Evolutionary conservation across 2,797 vertebrate genomes (phyloP), one percentile per base, ranked within the genome.

Genomic region (Poeciliopsis infans): DNA sequence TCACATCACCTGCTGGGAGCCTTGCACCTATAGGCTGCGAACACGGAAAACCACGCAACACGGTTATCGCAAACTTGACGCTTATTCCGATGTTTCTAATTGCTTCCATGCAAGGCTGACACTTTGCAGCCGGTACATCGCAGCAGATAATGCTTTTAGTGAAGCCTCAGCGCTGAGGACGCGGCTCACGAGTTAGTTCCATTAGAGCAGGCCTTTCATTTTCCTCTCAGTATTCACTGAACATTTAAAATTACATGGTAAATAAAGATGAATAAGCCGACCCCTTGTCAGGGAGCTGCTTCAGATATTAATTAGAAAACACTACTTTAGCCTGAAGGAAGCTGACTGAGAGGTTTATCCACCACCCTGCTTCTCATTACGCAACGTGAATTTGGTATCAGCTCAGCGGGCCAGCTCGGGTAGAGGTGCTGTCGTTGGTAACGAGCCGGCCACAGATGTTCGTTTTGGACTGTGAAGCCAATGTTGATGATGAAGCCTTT

Each of bases 1-100:
- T 80, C 49, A 70, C 46, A 77, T 75, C 80, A 57, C 90, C 76
- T 68, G 76, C 85, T 85, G 89, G 23, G 87, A 25, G 74, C 73
- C 78, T 82, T 72, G 75, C 72, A 76, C 77, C 28, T 20, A 23
- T 25, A 77, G 59, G 53, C 39, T 79, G 70, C 55, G 70, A 28
- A 49, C 41, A 41, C 61, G 49, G n/a, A 0, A 75, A 83, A 74
- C 11, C 18, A 4, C 2, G 2, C 33, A 46, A 45, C 3, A 18
- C 18, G 46, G 80, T 61, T 13, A 45, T 79, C 16, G 2, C 2
- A 51, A 2, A 31, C 12, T 16, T 45, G 31, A 33, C 66, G 33
- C 80, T 76, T 53, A 55, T 72, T 79, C 74, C 23, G 74, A 78
- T 6, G 20, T 15, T 75, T 28, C 39, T 43, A 51, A 71, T 25